Evolutionary conservation across 1,140 invertebrate genomes (phyloP).

Genomic region (Anadara kagoshimensis): DNA sequence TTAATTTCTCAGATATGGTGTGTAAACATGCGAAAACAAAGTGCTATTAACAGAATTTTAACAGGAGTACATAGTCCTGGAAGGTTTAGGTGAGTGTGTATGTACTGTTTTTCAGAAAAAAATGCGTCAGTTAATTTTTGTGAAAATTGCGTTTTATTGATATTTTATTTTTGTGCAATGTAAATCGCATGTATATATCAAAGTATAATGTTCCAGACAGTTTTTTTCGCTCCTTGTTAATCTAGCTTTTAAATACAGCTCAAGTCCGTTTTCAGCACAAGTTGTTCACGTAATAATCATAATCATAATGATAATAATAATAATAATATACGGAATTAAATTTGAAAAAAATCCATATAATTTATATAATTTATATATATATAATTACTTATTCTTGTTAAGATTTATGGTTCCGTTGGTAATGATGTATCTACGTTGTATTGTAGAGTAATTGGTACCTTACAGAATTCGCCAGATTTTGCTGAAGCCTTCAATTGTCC

Average conservation of each 20-base stretch:
- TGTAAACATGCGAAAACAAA: constrained; percentile 73
- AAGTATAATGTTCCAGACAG: not conserved
- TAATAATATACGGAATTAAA: too few relatives aligned
- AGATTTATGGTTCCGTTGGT: too few relatives aligned
- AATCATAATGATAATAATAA: too few relatives aligned
- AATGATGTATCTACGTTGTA: constrained; percentile 7
- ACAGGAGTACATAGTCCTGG: constrained; percentile 74
- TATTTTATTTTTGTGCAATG: not conserved
- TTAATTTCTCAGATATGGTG: constrained; percentile 74
- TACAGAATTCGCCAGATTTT: constrained; percentile 69
- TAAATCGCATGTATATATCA: not conserved
- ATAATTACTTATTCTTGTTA: too few relatives aligned
- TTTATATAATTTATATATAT: too few relatives aligned
- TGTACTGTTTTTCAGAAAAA: not conserved
- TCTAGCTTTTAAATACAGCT: not conserved
- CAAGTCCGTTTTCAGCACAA: not conserved
- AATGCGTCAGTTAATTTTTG: not conserved
- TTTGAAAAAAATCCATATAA: too few relatives aligned
- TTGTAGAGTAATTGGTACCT: constrained; percentile 65
- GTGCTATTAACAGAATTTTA: constrained; percentile 71
- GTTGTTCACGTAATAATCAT: too few relatives aligned
- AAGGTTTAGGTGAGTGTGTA: constrained; percentile 71
- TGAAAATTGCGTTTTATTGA: not conserved
- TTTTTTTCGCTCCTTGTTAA: not conserved
- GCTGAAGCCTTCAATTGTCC: constrained; percentile 71